Percentiles rank a stretch among this genome's conserved stretches.
Evolutionary conservation across 2,797 vertebrate species (phyloP).

Genomic region (Macrochelys suwanniensis): DNA sequence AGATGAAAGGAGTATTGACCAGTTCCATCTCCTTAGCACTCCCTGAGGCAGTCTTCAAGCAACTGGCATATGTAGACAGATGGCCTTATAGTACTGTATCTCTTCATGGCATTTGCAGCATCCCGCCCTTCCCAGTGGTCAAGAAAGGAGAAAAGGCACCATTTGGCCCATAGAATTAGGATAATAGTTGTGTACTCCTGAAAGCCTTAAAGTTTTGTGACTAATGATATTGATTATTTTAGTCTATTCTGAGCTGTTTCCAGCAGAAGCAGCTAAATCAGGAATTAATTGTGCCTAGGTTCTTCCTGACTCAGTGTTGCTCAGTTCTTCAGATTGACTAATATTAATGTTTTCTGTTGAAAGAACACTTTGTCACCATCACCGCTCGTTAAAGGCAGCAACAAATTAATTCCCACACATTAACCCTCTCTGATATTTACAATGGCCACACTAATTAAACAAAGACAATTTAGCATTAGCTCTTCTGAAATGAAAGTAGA

Average conservation of each 20-base stretch:
- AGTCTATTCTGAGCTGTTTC: neutral
- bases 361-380: neutral
- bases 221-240: neutral
- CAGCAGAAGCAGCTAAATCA: neutral
- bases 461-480: neutral
- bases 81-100: neutral
- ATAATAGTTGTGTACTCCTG: neutral
- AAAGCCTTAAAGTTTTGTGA: neutral
- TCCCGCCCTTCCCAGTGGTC: constrained; percentile 6
- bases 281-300: neutral
- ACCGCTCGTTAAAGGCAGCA: neutral
- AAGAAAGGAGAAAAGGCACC: neutral
- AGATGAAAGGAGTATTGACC: neutral
- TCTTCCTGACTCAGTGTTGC: neutral
- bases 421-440: neutral
- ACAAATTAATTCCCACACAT: neutral
- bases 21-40: neutral
- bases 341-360: neutral
- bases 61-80: neutral
- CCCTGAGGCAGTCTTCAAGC: constrained; percentile 1
- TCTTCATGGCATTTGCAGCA: neutral
- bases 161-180: neutral
- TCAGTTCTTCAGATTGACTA: neutral
- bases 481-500: neutral
- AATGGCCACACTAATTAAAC: neutral